A percentile compares a stretch with the other conserved stretches of the same genome.
phyloP scores from a whole-genome alignment of 2,888 invertebrate species.

The Drosophila phalerata region DNA sequence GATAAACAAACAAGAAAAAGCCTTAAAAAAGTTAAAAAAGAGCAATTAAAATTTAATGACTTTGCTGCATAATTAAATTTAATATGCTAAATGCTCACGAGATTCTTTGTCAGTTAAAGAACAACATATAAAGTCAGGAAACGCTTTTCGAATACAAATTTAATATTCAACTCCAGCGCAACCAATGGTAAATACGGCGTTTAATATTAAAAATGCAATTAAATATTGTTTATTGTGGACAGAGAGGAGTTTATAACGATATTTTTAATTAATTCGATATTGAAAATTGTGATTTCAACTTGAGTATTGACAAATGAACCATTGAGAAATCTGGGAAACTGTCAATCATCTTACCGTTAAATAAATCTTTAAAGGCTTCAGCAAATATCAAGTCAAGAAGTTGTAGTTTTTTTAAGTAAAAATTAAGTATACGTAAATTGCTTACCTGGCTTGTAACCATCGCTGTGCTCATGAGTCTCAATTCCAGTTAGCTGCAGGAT shows the following conservation, averaged over 20 bases:
- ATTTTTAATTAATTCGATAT: constrained; percentile 30
- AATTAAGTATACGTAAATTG: not conserved
- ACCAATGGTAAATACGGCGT: constrained; percentile 1
- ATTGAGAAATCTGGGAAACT: not conserved
- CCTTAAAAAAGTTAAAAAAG: constrained; percentile 53
- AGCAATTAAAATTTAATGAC: constrained; percentile 61
- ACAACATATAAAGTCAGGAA: constrained; percentile 2
- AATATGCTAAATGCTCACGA: constrained; percentile 39
- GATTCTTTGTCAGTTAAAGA: constrained; percentile 2
- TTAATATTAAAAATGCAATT: constrained; percentile 21
- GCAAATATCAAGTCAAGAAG: not conserved
- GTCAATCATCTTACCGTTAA: not conserved
- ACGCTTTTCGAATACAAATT: not conserved
- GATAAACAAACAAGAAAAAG: constrained; percentile 3
- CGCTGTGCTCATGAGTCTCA: constrained; percentile 84
- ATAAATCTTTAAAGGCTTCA: too few species aligned
- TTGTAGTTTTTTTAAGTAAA: not conserved
- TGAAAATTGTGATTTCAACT: not conserved
- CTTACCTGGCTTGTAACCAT: constrained; percentile 85
- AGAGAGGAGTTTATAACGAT: constrained; percentile 7
- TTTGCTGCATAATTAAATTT: constrained; percentile 57
- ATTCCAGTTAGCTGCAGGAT: constrained; percentile 54
- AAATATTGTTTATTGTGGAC: not conserved
- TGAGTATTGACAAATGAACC: not conserved
- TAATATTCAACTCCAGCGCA: not conserved